Conservation (phyloP, 2,113 vertebrate genomes). For the Clinocottus analis region DNA sequence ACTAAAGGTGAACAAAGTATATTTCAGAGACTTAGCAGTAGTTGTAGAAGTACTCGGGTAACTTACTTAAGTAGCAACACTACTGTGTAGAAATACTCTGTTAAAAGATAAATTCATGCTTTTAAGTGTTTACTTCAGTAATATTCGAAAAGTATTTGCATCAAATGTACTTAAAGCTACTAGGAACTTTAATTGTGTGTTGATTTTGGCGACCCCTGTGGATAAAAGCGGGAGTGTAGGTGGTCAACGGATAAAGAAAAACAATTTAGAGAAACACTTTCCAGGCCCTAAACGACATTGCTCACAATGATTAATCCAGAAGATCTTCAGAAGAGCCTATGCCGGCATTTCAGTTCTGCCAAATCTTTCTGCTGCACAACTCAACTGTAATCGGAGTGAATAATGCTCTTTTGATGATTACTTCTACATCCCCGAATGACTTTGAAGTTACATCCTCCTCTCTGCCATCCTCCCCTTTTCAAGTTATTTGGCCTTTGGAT, state of each 20-base stretch:
- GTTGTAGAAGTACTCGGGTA: neutral
- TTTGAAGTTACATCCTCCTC: neutral
- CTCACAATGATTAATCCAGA: neutral
- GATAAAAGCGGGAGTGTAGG: neutral
- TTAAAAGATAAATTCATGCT: neutral
- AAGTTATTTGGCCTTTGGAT: neutral
- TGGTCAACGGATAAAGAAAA: neutral
- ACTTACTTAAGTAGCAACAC: neutral
- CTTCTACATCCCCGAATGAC: neutral
- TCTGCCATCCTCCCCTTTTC: neutral
- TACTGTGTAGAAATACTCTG: neutral
- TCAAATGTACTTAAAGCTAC: neutral
- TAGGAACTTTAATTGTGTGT: neutral
- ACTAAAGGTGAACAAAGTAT: neutral
- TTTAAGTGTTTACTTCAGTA: neutral
- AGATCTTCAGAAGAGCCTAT: neutral
- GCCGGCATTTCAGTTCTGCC: neutral
- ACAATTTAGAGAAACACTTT: neutral
- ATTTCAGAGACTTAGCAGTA: neutral
- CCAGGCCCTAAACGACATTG: constrained; percentile 1
- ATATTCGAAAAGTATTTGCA: neutral
- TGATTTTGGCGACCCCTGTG: neutral
- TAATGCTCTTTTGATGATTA: neutral
- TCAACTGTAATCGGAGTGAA: neutral
- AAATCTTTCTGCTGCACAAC: neutral